phyloP scores from a whole-genome alignment of 1,140 invertebrate genomes.

The Zaprionus nigranus region DNA sequence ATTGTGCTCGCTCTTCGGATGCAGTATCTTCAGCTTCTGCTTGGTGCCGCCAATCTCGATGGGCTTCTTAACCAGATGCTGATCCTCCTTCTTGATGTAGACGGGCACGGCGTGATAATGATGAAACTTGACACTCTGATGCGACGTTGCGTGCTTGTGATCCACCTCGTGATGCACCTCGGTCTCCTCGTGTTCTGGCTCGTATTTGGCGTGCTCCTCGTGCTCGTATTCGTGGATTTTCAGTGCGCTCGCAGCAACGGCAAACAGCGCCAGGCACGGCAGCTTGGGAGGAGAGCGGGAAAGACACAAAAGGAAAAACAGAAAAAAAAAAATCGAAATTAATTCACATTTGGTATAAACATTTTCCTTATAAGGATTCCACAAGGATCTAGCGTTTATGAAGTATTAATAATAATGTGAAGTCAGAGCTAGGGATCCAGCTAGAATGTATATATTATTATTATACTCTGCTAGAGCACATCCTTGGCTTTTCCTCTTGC shows the following conservation, averaged over 20 bases:
- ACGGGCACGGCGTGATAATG: slow-evolving; percentile 88
- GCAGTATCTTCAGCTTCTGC: slow-evolving; percentile 86
- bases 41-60: slow-evolving; percentile 87
- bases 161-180: slow-evolving; percentile 86
- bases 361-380: neutral
- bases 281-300: slow-evolving; percentile 40
- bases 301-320: neutral
- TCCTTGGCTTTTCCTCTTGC: slow-evolving; percentile 13
- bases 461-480: neutral
- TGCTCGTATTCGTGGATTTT: slow-evolving; percentile 76
- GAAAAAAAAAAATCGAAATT: slow-evolving; percentile 14
- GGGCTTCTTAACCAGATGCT: slow-evolving; percentile 87
- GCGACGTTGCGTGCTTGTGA: slow-evolving; percentile 87
- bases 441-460: neutral
- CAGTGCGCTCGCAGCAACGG: slow-evolving; percentile 46
- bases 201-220: slow-evolving; percentile 69
- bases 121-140: slow-evolving; percentile 88
- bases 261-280: slow-evolving; percentile 60
- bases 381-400: too few species aligned
- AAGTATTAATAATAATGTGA: too few species aligned
- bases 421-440: neutral
- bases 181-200: slow-evolving; percentile 85
- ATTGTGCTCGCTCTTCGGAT: slow-evolving; percentile 86
- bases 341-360: neutral
- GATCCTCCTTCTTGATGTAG: slow-evolving; percentile 88